Conservation (phyloP, 1,140 invertebrate species). For the Tetraneura akinire region DNA sequence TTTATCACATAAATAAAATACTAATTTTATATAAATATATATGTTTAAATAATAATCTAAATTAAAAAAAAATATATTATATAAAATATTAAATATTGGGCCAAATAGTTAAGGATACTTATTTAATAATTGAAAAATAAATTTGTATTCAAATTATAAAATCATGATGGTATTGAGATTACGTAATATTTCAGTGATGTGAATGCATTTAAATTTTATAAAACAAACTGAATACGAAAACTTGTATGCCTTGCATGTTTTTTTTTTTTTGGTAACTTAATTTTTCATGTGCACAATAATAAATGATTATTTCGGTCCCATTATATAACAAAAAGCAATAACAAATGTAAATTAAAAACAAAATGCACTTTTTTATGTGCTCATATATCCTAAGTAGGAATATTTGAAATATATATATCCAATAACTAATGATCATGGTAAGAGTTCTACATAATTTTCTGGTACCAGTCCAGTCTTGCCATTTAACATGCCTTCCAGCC, state of each 20-base stretch:
- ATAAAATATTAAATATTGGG: conserved; percentile 34
- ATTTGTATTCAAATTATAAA: conserved; percentile 32
- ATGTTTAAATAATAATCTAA: conserved; percentile 12
- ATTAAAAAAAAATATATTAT: conserved; percentile 15
- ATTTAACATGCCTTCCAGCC: conserved; percentile 92
- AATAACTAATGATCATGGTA: conserved; percentile 63
- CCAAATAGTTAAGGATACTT: conserved; percentile 3
- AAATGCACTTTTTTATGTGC: conserved; percentile 16
- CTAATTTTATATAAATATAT: conserved; percentile 7
- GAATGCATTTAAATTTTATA: not conserved
- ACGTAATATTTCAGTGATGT: conserved; percentile 27
- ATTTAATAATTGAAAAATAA: conserved; percentile 21
- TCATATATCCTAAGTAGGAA: conserved; percentile 16
- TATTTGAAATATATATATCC: not conserved
- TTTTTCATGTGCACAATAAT: conserved; percentile 32
- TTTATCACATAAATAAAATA: conserved; percentile 32
- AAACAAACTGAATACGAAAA: not conserved
- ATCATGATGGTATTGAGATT: conserved; percentile 35
- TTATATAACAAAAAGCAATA: conserved; percentile 43
- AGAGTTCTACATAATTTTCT: conserved; percentile 93
- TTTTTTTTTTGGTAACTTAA: conserved; percentile 48
- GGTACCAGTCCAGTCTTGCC: conserved; percentile 93
- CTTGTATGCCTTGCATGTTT: not conserved
- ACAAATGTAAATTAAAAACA: conserved; percentile 45
- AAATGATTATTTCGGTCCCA: conserved; percentile 44